A percentile compares a stretch with the other conserved stretches of the same genome.
Conservation (phyloP, 2,888 invertebrate species). For the Dyspetes luteomarginatus region DNA sequence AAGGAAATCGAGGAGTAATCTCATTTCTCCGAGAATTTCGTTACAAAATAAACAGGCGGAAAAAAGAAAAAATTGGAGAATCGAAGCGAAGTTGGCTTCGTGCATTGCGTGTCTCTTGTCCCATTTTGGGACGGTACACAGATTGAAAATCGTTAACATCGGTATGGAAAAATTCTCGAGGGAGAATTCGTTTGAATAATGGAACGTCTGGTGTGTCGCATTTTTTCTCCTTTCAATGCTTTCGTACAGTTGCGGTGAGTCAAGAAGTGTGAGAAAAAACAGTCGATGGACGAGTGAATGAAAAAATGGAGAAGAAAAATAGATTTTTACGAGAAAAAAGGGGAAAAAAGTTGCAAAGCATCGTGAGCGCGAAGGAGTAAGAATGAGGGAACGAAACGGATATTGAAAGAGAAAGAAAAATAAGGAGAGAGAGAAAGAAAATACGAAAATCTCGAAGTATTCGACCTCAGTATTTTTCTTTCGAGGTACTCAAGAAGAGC, state of each 20-base stretch:
- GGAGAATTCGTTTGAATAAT: constrained; percentile 6
- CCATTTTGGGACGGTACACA: background rate
- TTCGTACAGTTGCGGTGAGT: background rate
- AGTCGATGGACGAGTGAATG: background rate
- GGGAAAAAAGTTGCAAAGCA: background rate
- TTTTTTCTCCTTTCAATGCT: background rate
- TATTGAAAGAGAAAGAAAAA: background rate
- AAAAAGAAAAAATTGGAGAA: constrained; percentile 2
- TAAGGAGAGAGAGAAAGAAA: background rate
- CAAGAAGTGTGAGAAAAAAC: background rate
- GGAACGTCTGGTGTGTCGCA: background rate
- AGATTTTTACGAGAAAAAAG: background rate
- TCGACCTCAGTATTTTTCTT: background rate
- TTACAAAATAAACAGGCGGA: constrained; percentile 39
- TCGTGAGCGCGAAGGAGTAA: background rate
- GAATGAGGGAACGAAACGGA: background rate
- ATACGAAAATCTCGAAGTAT: background rate
- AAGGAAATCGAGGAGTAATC: constrained; percentile 47
- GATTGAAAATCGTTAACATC: constrained; percentile 11
- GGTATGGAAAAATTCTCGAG: background rate
- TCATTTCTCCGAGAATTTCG: constrained; percentile 53
- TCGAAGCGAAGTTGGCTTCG: constrained; percentile 8
- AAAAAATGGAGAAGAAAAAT: background rate
- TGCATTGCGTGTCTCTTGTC: constrained; percentile 1
- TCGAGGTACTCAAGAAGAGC: background rate